These are phyloP conservation scores for Heterocephalus glaber DNA, from an alignment of 2,113 vertebrate species.

Conservation along the genomic window DNA sequence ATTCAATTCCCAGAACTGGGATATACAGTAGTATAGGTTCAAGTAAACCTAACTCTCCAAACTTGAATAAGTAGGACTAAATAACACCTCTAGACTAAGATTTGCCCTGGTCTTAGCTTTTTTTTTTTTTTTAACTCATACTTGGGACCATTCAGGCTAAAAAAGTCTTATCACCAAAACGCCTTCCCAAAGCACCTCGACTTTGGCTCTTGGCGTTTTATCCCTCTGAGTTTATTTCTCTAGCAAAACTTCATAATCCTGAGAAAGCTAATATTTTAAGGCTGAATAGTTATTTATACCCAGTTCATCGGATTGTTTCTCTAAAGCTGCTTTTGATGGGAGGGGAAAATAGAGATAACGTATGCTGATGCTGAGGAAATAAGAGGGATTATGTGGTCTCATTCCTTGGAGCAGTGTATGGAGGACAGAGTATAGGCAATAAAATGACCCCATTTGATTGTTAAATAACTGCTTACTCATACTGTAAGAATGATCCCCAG, in stretches of 20 bases:
- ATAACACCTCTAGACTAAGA: not conserved
- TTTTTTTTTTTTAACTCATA: not conserved
- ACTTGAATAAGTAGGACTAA: not conserved
- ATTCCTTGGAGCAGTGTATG: not conserved
- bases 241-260: constrained; percentile 68
- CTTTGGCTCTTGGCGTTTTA: constrained; percentile 55
- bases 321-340: constrained; percentile 64
- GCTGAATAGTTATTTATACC: constrained; percentile 65
- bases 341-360: constrained; percentile 31
- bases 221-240: constrained; percentile 59
- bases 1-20: not conserved
- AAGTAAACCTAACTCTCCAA: not conserved
- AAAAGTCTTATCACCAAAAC: not conserved
- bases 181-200: constrained; percentile 25
- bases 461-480: not conserved
- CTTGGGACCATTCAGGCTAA: not conserved
- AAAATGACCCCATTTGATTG: not conserved
- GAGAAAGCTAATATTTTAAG: constrained; percentile 72
- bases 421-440: not conserved
- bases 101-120: not conserved
- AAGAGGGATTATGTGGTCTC: not conserved
- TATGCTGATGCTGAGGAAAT: constrained; percentile 23
- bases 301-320: constrained; percentile 73
- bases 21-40: no score
- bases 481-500: not conserved